phyloP scores from a whole-genome alignment of 2,797 vertebrate species.

The Australoheros facetus region DNA sequence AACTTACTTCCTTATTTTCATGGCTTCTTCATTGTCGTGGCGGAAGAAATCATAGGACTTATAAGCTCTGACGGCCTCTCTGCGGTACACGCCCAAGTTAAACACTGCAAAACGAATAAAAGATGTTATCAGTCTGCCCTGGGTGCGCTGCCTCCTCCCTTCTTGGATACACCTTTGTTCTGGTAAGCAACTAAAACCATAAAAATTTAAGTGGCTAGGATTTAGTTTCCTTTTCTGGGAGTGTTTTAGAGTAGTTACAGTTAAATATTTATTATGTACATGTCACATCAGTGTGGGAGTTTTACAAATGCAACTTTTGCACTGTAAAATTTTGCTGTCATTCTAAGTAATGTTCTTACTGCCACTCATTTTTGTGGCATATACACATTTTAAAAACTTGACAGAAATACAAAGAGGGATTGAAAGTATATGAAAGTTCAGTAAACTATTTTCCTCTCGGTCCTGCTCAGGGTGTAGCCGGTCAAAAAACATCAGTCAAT shows the following conservation, averaged over 20 bases:
- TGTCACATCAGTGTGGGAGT: not conserved
- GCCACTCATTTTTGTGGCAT: not conserved
- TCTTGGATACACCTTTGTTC: not conserved
- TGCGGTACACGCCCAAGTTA: constrained; percentile 96
- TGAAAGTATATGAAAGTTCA: not conserved
- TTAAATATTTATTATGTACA: not conserved
- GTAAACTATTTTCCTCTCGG: too few species aligned
- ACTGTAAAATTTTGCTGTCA: rapidly evolving
- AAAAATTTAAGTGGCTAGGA: not conserved
- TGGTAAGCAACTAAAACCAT: not conserved
- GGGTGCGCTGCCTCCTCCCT: not conserved
- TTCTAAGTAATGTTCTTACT: not conserved
- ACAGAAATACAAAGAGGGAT: not conserved
- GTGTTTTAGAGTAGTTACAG: not conserved
- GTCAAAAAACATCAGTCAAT: too few species aligned
- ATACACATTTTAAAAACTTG: not conserved
- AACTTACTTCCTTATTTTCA: constrained; percentile 96
- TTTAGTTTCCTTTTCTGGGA: not conserved
- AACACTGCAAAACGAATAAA: constrained; percentile 84
- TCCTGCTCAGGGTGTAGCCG: too few species aligned
- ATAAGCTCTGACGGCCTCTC: constrained; percentile 92
- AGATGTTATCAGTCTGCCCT: not conserved
- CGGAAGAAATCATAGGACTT: constrained; percentile 98
- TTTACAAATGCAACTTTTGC: not conserved
- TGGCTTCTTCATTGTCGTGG: constrained; percentile 95